Conservation (phyloP, 2,797 vertebrate species). For the Chrysocyon brachyurus region DNA sequence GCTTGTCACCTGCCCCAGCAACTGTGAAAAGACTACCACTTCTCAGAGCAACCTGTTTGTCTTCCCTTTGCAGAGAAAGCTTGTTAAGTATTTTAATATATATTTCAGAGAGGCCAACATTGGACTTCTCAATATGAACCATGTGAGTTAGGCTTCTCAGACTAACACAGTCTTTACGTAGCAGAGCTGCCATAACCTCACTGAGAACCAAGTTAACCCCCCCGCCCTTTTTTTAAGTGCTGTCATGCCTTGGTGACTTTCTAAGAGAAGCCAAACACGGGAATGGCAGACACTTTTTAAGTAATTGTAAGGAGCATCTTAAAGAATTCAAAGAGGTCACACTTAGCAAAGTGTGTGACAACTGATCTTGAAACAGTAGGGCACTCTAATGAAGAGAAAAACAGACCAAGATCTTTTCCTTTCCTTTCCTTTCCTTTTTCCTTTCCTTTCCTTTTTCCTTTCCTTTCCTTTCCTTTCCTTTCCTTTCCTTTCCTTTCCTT, state of each 20-base stretch:
- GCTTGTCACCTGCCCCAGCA: conserved; percentile 65
- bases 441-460: too few relatives aligned
- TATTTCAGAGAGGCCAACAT: background rate
- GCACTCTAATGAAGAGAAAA: background rate
- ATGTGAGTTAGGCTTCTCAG: background rate
- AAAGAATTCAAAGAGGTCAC: conserved; percentile 53
- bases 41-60: background rate
- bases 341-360: conserved; percentile 28
- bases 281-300: background rate
- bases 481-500: background rate
- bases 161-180: background rate
- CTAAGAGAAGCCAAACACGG: conserved; percentile 10
- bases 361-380: conserved; percentile 19
- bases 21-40: conserved; percentile 19
- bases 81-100: background rate
- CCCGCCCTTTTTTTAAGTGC: background rate
- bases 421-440: background rate
- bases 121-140: background rate
- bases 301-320: conserved; percentile 19
- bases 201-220: conserved; percentile 29
- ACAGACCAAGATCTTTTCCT: background rate
- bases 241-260: conserved; percentile 24
- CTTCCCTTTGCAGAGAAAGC: background rate
- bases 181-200: conserved; percentile 10
- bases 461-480: background rate